Evolutionary conservation across 2,113 vertebrate species (phyloP).

Genomic region (Phyllostomus hastatus): DNA sequence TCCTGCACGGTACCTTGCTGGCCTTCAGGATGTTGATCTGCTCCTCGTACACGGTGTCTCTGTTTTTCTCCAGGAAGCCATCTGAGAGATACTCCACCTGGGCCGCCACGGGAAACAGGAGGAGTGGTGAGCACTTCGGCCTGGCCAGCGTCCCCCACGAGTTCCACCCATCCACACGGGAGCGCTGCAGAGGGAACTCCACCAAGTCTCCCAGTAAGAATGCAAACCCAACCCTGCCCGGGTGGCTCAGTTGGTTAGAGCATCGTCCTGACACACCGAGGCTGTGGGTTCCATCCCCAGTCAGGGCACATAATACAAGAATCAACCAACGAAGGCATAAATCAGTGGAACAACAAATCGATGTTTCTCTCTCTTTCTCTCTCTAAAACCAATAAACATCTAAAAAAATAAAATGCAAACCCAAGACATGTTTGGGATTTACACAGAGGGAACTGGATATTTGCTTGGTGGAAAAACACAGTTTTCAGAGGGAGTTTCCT

Average conservation of each 20-base stretch:
- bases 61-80: conserved; percentile 93
- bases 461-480: not conserved
- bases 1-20: conserved; percentile 84
- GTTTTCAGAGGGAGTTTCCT: not conserved
- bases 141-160: accelerated
- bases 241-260: too few relatives aligned
- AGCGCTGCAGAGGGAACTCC: not conserved
- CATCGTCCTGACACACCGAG: too few relatives aligned
- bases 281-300: too few relatives aligned
- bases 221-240: not conserved
- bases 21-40: conserved; percentile 96
- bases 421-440: not conserved
- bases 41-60: conserved; percentile 93
- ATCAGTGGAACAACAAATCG: too few relatives aligned
- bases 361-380: too few relatives aligned
- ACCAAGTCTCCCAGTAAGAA: not conserved
- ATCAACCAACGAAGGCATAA: too few relatives aligned
- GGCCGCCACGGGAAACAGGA: not conserved
- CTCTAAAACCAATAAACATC: too few relatives aligned
- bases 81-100: conserved; percentile 94
- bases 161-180: not conserved
- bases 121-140: not conserved
- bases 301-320: too few relatives aligned
- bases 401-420: not conserved
- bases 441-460: not conserved